Percentiles rank a stretch among this genome's conserved stretches.
Evolutionary conservation across 2,113 vertebrate genomes (phyloP).

Genomic region (Ranitomeya variabilis): DNA sequence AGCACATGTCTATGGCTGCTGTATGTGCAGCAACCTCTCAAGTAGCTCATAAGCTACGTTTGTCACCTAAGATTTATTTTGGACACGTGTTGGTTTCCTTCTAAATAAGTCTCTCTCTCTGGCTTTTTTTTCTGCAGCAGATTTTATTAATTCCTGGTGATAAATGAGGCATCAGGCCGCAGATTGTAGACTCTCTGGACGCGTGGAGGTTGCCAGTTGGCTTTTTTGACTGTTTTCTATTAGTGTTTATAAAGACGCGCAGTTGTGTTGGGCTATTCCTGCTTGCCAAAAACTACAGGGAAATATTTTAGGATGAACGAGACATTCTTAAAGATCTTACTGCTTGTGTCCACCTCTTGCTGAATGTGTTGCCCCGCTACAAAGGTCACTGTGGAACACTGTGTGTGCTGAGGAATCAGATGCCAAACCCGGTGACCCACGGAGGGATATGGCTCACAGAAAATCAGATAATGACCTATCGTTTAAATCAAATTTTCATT

Average conservation of each 20-base stretch:
- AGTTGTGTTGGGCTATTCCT: conserved; percentile 48
- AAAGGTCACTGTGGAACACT: conserved; percentile 49
- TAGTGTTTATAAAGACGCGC: conserved; percentile 53
- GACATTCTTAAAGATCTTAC: conserved; percentile 54
- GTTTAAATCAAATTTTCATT: too few relatives aligned
- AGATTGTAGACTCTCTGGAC: conserved; percentile 54
- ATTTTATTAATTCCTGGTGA: conserved; percentile 59
- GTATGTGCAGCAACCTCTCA: conserved; percentile 44
- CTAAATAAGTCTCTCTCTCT: conserved; percentile 48
- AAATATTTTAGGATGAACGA: conserved; percentile 57
- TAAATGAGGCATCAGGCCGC: conserved; percentile 53
- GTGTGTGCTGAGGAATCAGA: conserved; percentile 13
- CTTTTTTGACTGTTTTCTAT: conserved; percentile 51
- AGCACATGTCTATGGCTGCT: conserved; percentile 50
- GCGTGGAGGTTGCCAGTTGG: conserved; percentile 46
- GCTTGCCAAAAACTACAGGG: conserved; percentile 53
- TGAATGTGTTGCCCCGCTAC: conserved; percentile 38
- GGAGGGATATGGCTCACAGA: not conserved
- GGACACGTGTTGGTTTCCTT: conserved; percentile 53
- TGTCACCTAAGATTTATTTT: conserved; percentile 58
- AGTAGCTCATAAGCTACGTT: conserved; percentile 54
- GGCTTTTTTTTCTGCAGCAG: conserved; percentile 34
- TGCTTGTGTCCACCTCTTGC: conserved; percentile 41
- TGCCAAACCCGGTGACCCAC: conserved; percentile 27
- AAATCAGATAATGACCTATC: too few relatives aligned